phyloP scores from a whole-genome alignment of 2,797 vertebrate genomes.

The Phoebastria nigripes region DNA sequence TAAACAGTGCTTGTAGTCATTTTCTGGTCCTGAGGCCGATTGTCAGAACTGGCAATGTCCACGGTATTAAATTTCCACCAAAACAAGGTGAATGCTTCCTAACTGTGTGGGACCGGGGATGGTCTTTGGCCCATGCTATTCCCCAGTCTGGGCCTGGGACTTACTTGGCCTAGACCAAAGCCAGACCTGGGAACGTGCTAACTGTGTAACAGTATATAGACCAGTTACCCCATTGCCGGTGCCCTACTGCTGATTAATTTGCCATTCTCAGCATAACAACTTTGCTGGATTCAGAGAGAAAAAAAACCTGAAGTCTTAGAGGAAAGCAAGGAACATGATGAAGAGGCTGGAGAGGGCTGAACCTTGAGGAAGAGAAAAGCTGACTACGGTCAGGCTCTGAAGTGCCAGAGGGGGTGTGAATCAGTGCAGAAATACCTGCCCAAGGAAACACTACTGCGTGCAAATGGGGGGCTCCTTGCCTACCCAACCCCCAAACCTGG shows the following conservation, averaged over 20 bases:
- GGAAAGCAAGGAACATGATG: not conserved
- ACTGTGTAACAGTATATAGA: not conserved
- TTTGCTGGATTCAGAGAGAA: not conserved
- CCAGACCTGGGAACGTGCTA: not conserved
- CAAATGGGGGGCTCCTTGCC: not conserved
- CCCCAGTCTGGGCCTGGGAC: not conserved
- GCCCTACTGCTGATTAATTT: not conserved
- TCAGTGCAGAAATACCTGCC: not conserved
- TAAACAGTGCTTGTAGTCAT: not conserved
- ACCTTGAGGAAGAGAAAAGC: not conserved
- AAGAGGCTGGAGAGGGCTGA: not conserved
- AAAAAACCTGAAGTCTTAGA: not conserved
- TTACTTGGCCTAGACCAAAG: not conserved
- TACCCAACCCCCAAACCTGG: not conserved
- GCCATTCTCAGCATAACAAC: not conserved
- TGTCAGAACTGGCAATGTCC: not conserved
- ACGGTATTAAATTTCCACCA: not conserved
- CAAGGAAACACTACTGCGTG: not conserved
- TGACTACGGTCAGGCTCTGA: not conserved
- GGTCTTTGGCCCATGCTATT: not conserved
- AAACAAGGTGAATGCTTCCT: not conserved
- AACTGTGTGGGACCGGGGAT: not conserved
- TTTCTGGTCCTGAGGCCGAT: not conserved
- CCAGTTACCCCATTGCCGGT: not conserved
- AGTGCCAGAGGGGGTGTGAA: not conserved